Conservation (phyloP, 2,888 invertebrate species). For the Idaea straminata region DNA sequence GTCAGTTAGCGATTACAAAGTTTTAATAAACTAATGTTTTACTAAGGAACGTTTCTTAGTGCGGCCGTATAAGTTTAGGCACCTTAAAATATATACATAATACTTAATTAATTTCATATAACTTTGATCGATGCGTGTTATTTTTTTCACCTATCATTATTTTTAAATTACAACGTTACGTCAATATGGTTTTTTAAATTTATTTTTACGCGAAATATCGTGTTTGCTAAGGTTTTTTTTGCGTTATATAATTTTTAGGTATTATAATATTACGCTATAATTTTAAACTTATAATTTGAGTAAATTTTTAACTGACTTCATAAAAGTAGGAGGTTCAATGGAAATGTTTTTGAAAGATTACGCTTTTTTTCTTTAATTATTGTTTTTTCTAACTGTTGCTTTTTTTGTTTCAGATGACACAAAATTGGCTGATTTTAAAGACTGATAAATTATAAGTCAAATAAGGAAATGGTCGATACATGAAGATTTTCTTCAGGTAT, state of each 20-base stretch:
- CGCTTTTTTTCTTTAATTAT: slow-evolving; percentile 6
- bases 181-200: slow-evolving; percentile 59
- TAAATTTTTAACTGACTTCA: not conserved
- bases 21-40: too few species aligned
- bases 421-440: slow-evolving; percentile 63
- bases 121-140: slow-evolving; percentile 75
- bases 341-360: slow-evolving; percentile 36
- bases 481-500: slow-evolving; percentile 61
- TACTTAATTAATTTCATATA: slow-evolving; percentile 76
- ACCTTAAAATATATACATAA: slow-evolving; percentile 50
- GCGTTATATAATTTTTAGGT: slow-evolving; percentile 32
- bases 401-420: slow-evolving; percentile 67
- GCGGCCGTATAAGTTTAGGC: not conserved
- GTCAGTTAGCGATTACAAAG: too few species aligned
- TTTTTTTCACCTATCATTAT: slow-evolving; percentile 67
- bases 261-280: slow-evolving; percentile 5
- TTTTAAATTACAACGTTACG: slow-evolving; percentile 75
- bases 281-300: not conserved
- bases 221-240: slow-evolving; percentile 58
- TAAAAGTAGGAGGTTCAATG: too few species aligned
- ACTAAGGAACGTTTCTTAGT: not conserved
- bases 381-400: not conserved
- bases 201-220: slow-evolving; percentile 64
- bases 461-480: slow-evolving; percentile 63
- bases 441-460: slow-evolving; percentile 67